A percentile compares a stretch with the other conserved stretches of the same genome.
Evolutionary conservation across 1,140 invertebrate genomes (phyloP).

Genomic region (Meloidogyne hapla): DNA sequence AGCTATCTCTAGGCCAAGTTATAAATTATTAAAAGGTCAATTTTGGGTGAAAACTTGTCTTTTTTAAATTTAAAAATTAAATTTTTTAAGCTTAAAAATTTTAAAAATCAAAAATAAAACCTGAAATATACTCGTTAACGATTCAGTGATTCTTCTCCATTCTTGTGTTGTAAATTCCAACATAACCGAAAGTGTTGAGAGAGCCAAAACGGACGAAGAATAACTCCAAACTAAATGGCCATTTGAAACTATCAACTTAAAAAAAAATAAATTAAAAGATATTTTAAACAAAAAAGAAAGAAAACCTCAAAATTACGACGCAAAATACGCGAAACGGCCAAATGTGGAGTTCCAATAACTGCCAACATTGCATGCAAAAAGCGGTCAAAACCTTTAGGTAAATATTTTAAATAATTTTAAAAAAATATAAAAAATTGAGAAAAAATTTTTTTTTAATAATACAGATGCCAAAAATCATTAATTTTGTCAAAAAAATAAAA

Average conservation of each 20-base stretch:
- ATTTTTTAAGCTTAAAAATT: too few species aligned
- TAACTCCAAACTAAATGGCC: constrained; percentile 6
- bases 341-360: constrained; percentile 6
- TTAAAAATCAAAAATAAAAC: neutral
- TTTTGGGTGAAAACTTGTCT: too few species aligned
- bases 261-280: neutral
- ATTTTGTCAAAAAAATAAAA: too few species aligned
- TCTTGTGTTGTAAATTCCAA: constrained; percentile 4
- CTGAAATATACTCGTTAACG: neutral
- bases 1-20: too few species aligned
- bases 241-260: constrained; percentile 12
- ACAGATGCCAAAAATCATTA: too few species aligned
- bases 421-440: neutral
- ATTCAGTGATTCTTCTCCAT: neutral
- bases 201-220: constrained; percentile 13
- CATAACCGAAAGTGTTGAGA: constrained; percentile 16
- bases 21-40: too few species aligned
- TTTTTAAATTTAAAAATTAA: too few species aligned
- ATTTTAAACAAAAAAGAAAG: neutral
- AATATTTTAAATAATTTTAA: neutral
- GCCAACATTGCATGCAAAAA: constrained; percentile 22
- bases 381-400: constrained; percentile 11
- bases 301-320: constrained; percentile 24
- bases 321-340: constrained; percentile 10
- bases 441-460: neutral